Base-by-base conservation (phyloP, 2,888 invertebrate species). In the Diloba caeruleocephala region DNA sequence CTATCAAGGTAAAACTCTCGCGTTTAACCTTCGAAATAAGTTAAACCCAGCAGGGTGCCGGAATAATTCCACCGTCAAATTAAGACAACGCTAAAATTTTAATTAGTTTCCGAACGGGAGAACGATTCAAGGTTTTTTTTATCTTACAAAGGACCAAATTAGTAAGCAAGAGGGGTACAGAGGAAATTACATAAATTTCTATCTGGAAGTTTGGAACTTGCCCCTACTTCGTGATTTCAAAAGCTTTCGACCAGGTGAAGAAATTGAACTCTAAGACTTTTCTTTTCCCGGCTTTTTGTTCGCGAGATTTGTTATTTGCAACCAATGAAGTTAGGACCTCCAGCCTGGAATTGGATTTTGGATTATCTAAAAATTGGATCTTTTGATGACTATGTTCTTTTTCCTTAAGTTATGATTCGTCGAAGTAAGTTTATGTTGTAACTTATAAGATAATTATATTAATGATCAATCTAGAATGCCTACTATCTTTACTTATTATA, bases 121-220 rank as follows among this genome's bases (percentile, higher is more conserved):
- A 44, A 12, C 48, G 39, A 44, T 57, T 41, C 37, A 14, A 46
- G 42, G 17, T 8, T 59, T 68, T 68, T n/a, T 71, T 62, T 57
- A 36, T 44, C 39, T 49, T 43, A 71, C 63, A 69, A 62, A 70
- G 29, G 42, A 8, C 46, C 44, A 63, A 72, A 72, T 73, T 73
- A 71, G 71, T 66, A 72, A 58, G 68, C 71, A 60, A 43, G 45
- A 9, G 25, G 38, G 51, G 55, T 58, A 45, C 59, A 15, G 37
- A 68, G 68, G 54, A 71, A 72, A 68, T 68, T 65, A 72, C 68
- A 68, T 65, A 72, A 72, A 72, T 68, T 71, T 71, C 65, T 68
- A 68, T 57, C 55, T 14, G 9, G 41, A 55, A 71, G 56, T 71
- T 72, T 5, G 42, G 17, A 46, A 56, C 44, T 61, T 43, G 14